Evolutionary conservation across 2,797 vertebrate genomes (phyloP).

Genomic region (Pipistrellus kuhlii): DNA sequence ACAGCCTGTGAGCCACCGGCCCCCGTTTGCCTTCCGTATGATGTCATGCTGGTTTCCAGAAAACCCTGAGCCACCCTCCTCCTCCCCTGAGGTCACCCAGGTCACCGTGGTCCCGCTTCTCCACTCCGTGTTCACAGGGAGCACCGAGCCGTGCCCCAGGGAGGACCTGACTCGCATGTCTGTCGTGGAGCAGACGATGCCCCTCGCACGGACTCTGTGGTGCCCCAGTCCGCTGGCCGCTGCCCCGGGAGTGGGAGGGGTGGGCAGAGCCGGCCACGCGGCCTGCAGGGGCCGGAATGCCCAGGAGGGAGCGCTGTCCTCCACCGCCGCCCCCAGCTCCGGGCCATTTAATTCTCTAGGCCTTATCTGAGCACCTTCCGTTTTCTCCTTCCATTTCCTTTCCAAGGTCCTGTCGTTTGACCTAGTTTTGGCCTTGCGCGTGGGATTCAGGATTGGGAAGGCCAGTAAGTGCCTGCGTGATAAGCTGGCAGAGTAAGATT

Average conservation of each 20-base stretch:
- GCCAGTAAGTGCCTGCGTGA: background rate
- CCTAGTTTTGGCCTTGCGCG: slow-evolving; percentile 20
- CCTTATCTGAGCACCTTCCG: too few species aligned
- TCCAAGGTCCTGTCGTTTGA: background rate
- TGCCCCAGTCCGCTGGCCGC: background rate
- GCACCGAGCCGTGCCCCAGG: too few species aligned
- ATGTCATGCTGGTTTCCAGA: background rate
- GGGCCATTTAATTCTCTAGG: too few species aligned
- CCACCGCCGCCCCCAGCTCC: background rate
- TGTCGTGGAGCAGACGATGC: too few species aligned
- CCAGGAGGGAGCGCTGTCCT: background rate
- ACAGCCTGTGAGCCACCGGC: background rate
- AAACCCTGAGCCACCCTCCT: background rate
- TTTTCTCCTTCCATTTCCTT: background rate
- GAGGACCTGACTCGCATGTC: too few species aligned
- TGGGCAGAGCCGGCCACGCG: too few species aligned
- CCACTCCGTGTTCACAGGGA: too few species aligned
- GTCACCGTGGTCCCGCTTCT: too few species aligned
- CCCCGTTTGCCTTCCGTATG: background rate
- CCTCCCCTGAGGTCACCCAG: background rate
- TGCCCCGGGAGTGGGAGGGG: background rate
- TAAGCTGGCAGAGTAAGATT: background rate
- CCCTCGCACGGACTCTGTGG: background rate
- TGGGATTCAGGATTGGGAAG: background rate
- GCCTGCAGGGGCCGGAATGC: background rate